Conservation (phyloP, 2,113 vertebrate genomes). For the Brachyhypopomus occidentalis region DNA sequence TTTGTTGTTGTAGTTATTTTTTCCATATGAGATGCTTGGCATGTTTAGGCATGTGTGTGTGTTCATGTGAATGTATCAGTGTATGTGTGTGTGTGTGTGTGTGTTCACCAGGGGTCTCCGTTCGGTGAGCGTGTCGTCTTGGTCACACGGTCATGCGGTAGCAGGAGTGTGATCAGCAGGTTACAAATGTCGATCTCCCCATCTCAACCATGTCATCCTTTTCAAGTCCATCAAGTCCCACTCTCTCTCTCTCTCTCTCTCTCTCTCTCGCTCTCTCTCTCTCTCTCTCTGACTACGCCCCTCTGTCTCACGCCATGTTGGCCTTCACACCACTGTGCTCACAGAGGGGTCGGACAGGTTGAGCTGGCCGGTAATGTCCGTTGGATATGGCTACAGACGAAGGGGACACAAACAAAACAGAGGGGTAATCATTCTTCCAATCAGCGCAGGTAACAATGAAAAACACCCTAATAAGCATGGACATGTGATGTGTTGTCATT, state of each 20-base stretch:
- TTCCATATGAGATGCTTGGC: constrained; percentile 17
- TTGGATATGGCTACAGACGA: constrained; percentile 89
- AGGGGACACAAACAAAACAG: constrained; percentile 58
- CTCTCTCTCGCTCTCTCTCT: constrained; percentile 21
- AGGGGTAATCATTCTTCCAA: constrained; percentile 20
- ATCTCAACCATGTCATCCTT: constrained; percentile 36
- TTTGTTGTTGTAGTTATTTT: background rate
- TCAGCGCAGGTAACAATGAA: background rate
- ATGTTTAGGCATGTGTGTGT: constrained; percentile 33
- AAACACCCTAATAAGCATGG: constrained; percentile 10
- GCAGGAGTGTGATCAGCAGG: constrained; percentile 29
- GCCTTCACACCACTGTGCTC: constrained; percentile 94
- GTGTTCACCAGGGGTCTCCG: background rate
- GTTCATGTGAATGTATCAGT: constrained; percentile 21
- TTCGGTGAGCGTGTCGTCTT: constrained; percentile 26
- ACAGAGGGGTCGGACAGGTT: constrained; percentile 98
- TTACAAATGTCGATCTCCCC: constrained; percentile 30
- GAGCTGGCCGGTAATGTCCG: constrained; percentile 96
- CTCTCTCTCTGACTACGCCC: background rate
- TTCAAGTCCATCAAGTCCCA: constrained; percentile 22
- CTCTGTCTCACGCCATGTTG: background rate
- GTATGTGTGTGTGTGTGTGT: too few relatives aligned
- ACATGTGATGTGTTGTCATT: constrained; percentile 14
- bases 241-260: constrained; percentile 58
- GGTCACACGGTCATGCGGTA: constrained; percentile 26